Base-by-base conservation (phyloP, 2,888 invertebrate genomes). In the Cancer borealis region DNA sequence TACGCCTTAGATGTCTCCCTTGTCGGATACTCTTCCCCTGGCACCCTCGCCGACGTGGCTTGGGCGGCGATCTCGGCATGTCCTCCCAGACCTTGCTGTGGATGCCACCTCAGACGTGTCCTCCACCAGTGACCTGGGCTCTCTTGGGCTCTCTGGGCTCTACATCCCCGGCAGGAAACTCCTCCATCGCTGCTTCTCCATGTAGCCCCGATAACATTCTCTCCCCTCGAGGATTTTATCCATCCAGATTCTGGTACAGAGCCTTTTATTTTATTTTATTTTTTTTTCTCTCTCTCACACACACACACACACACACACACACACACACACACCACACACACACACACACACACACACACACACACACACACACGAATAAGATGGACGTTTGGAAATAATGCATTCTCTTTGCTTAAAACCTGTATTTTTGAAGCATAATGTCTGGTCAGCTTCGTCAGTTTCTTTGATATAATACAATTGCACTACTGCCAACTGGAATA, bases 101-200 rank as follows among this genome's bases (percentile, higher is more conserved):
- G 94, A 94, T 54, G 54, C 94, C 49, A 89, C 91, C 66, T 94
- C 94, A 1, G 94, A 94, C n/a, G 92, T 94, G 79, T 94, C 94
- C 10, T 94, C 88, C 45, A 26, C 30, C 49, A 94, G 94, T 39
- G 94, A 94, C 89, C 92, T 94, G n/a, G 94, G 84, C 6, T 93
- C 91, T 14, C 87, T 60, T 60, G n/a, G 87, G 88, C 21, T 60
- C 92, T n/a, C 93, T 79, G 47, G 89, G 92, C 47, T 60, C 88
- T 45, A 88, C 79, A 12, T 89, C 89, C 47, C 90, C 90, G 0
- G 47, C 46, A 73, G 79, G 90, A 45, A 90, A 49, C 73, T 90
- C 90, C n/a, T 49, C 89, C n/a, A 17, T 93, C 46, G 0, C 79
- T 47, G 88, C 94, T 39, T 89, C 91, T 12, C 93, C 93, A 0